Evolutionary conservation across 2,113 vertebrate species (phyloP).

Genomic region (Myrmecobius fasciatus): DNA sequence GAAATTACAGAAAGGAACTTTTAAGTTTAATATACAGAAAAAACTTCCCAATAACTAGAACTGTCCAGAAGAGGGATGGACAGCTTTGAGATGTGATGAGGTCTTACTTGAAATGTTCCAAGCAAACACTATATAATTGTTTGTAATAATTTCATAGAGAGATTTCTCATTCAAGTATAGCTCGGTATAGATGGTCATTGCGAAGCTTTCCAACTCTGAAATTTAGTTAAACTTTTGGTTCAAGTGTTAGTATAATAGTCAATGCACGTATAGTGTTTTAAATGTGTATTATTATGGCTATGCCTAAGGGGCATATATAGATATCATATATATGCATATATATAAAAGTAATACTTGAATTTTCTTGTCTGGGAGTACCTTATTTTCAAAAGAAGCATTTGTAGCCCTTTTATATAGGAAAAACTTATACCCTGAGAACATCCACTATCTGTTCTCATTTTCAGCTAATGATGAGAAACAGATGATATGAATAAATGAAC

Average conservation of each 20-base stretch:
- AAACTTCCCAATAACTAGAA: background rate
- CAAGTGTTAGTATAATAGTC: background rate
- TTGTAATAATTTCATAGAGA: background rate
- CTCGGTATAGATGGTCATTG: background rate
- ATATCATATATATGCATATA: background rate
- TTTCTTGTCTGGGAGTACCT: slow-evolving; percentile 44
- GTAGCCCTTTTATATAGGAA: slow-evolving; percentile 23
- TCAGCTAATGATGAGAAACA: too few species aligned
- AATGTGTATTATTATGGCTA: slow-evolving; percentile 35
- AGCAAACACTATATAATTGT: background rate
- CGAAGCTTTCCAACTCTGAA: background rate
- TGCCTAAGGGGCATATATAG: slow-evolving; percentile 26
- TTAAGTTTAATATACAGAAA: background rate
- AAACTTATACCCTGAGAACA: background rate
- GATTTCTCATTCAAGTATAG: background rate
- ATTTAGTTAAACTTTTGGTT: slow-evolving; percentile 30
- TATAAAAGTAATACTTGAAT: background rate
- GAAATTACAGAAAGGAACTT: background rate
- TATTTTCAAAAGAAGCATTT: slow-evolving; percentile 47
- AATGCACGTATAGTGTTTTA: slow-evolving; percentile 49
- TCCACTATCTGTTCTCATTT: background rate
- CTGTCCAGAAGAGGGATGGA: background rate
- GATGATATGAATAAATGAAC: slow-evolving; percentile 35
- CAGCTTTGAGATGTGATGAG: background rate
- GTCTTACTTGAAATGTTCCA: background rate